These are phyloP conservation scores for Brachionus rubens DNA, from an alignment of 1,140 invertebrate species.

Conservation along the genomic window DNA sequence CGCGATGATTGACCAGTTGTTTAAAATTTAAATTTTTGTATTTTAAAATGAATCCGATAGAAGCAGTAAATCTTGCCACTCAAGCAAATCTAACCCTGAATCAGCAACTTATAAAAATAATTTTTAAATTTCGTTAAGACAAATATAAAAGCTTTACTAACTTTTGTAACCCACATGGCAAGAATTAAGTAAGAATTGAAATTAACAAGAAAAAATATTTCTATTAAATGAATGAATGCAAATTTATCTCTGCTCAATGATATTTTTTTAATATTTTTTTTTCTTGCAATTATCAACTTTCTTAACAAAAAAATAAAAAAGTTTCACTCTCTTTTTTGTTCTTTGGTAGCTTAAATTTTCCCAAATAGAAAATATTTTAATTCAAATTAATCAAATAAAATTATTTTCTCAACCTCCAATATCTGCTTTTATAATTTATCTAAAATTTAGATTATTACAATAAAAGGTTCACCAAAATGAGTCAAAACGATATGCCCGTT, in stretches of 20 bases:
- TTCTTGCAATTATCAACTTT: not conserved
- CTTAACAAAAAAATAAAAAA: not conserved
- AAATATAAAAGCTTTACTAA: not conserved
- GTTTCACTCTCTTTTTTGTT: no score
- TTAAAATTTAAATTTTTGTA: no score
- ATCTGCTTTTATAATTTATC: not conserved
- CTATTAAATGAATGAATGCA: conserved; percentile 31
- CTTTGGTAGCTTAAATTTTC: no score
- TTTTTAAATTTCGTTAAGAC: not conserved
- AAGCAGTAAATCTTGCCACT: no score
- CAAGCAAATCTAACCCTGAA: no score
- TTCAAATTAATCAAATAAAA: not conserved
- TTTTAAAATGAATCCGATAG: no score
- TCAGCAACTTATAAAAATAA: no score
- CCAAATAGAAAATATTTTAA: no score
- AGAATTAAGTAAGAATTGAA: conserved; percentile 20
- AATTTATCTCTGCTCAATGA: not conserved
- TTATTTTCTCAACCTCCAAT: not conserved
- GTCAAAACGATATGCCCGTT: conserved; percentile 43
- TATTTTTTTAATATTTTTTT: not conserved
- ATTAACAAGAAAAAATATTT: no score
- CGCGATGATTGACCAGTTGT: no score
- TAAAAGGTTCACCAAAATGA: conserved; percentile 10
- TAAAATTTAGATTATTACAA: no score
- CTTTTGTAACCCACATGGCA: conserved; percentile 3